Percentiles rank a stretch among this genome's conserved stretches.
Evolutionary conservation across 2,113 vertebrate genomes (phyloP).

Genomic region (Rissa tridactyla): DNA sequence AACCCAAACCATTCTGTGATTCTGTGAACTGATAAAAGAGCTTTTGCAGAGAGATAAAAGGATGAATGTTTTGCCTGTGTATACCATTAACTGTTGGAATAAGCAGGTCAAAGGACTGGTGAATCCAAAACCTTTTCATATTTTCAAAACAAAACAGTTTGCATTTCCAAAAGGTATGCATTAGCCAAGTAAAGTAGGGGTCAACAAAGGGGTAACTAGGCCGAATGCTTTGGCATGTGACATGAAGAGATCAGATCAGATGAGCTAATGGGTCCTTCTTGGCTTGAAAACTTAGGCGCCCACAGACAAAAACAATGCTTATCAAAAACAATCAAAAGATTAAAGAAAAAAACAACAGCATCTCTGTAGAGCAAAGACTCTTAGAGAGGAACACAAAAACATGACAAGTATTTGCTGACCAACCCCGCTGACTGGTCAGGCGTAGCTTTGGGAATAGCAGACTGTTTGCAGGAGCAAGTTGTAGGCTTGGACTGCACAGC

Average conservation of each 20-base stretch:
- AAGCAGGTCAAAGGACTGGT: conserved; percentile 9
- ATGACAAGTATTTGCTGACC: conserved; percentile 30
- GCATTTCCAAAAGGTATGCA: conserved; percentile 4
- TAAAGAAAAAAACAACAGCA: conserved; percentile 42
- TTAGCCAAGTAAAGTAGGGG: conserved; percentile 28
- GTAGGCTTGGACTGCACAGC: neutral
- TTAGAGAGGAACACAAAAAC: neutral
- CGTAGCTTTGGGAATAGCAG: neutral
- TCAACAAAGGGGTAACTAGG: neutral
- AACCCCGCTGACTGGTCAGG: neutral
- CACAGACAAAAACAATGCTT: conserved; percentile 58
- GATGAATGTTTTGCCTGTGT: neutral
- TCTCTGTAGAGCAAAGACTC: conserved; percentile 27
- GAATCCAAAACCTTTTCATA: conserved; percentile 3
- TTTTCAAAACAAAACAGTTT: conserved; percentile 10
- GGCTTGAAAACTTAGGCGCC: conserved; percentile 1
- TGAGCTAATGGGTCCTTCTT: conserved; percentile 47
- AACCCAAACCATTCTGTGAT: neutral
- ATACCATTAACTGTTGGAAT: neutral
- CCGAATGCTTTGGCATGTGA: conserved; percentile 19
- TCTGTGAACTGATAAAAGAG: neutral
- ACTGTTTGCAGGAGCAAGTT: neutral
- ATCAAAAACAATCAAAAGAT: conserved; percentile 61
- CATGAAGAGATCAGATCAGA: conserved; percentile 46
- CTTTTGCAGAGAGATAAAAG: conserved; percentile 1